A percentile compares a stretch with the other conserved stretches of the same genome.
Evolutionary conservation across 1,140 invertebrate genomes (phyloP).

Genomic region (Catajapyx aquilonaris): DNA sequence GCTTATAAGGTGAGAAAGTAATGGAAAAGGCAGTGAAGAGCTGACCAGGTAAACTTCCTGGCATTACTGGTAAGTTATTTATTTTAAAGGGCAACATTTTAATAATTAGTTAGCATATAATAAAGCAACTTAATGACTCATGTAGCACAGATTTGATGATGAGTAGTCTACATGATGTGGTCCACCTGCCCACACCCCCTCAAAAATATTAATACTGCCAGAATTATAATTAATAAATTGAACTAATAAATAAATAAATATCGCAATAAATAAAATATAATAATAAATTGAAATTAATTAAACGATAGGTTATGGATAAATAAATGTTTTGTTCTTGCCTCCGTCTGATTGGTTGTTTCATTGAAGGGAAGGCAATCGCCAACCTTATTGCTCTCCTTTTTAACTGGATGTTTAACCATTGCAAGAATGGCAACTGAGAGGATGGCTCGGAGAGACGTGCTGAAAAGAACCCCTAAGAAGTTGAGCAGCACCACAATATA

Average conservation of each 20-base stretch:
- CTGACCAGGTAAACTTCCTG: background rate
- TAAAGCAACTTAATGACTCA: background rate
- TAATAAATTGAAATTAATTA: constrained; percentile 2
- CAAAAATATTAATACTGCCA: no score
- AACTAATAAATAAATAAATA: no score
- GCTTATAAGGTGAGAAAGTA: no score
- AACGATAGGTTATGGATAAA: constrained; percentile 4
- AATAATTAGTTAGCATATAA: background rate
- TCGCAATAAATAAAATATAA: background rate
- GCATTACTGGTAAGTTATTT: background rate
- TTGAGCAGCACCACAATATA: constrained; percentile 37
- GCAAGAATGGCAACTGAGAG: constrained; percentile 69
- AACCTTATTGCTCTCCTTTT: no score
- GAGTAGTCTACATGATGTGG: no score
- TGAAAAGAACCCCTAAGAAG: constrained; percentile 49
- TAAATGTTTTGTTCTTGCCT: no score
- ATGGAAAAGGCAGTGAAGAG: background rate
- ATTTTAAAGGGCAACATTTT: constrained; percentile 1
- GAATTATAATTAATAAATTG: no score
- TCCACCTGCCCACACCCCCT: no score
- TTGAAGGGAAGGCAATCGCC: background rate
- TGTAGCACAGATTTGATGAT: background rate
- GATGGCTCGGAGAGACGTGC: constrained; percentile 64
- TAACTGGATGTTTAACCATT: constrained; percentile 35
- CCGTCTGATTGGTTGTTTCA: background rate